Evolutionary conservation across 2,797 vertebrate species (phyloP).

Genomic region (Xenentodon cancila): DNA sequence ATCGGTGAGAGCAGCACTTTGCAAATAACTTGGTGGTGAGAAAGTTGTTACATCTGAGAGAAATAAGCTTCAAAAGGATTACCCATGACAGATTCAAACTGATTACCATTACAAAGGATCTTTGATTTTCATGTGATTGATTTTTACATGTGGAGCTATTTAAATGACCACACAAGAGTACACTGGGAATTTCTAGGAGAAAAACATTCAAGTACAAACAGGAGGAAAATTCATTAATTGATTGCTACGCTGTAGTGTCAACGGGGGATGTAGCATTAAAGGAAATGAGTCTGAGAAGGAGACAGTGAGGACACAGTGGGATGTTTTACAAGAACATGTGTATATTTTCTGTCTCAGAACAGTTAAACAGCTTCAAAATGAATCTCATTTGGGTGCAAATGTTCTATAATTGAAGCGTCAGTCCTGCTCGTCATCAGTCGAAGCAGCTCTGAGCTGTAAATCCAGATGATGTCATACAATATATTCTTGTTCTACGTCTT

Average conservation of each 20-base stretch:
- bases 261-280: neutral
- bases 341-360: slow-evolving; percentile 57
- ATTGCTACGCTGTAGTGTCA: slow-evolving; percentile 28
- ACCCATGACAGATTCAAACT: no score
- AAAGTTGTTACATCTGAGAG: no score
- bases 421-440: slow-evolving; percentile 59
- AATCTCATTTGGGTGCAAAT: slow-evolving; percentile 70
- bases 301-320: slow-evolving; percentile 52
- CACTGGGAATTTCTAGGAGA: no score
- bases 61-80: no score
- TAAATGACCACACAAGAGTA: no score
- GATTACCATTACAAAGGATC: no score
- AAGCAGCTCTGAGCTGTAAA: slow-evolving; percentile 62
- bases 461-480: slow-evolving; percentile 65
- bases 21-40: no score
- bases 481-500: slow-evolving; percentile 55
- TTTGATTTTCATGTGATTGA: no score
- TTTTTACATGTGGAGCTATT: no score
- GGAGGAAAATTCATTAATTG: no score
- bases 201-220: no score
- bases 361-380: slow-evolving; percentile 55
- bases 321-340: slow-evolving; percentile 61
- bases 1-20: no score
- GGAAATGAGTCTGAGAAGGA: slow-evolving; percentile 49
- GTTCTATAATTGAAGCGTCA: slow-evolving; percentile 56